Percentiles rank a stretch among this genome's conserved stretches.
Evolutionary conservation across 2,888 invertebrate species (phyloP).

Genomic region (Polyommatus iphigenia): DNA sequence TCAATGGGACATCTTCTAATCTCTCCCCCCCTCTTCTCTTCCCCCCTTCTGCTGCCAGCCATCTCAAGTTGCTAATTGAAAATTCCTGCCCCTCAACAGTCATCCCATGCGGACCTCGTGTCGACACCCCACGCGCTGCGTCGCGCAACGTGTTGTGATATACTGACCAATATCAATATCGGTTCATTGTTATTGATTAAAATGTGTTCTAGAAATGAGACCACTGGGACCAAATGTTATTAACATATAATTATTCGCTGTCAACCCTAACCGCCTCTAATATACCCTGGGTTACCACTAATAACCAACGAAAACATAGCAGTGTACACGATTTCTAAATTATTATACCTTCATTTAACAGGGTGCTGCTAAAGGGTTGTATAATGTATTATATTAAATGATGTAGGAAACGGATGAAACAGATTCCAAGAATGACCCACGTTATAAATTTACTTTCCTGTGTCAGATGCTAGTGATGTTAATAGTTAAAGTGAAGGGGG

Average conservation of each 20-base stretch:
- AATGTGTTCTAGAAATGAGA: background rate
- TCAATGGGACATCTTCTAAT: background rate
- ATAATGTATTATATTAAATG: background rate
- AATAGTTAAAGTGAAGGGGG: background rate
- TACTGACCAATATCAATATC: background rate
- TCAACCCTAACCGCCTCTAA: background rate
- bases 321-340: no score
- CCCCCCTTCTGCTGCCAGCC: background rate
- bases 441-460: background rate
- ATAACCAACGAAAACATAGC: no score
- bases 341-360: background rate
- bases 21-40: background rate
- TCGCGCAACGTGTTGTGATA: background rate
- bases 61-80: background rate
- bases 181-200: background rate
- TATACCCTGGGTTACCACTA: background rate
- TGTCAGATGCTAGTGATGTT: background rate
- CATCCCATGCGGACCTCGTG: background rate
- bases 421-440: background rate
- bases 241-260: background rate
- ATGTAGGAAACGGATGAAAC: background rate
- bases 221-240: background rate
- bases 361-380: background rate
- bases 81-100: background rate
- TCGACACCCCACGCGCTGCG: background rate